Conservation (phyloP, 1,140 invertebrate genomes). For the Caligus rogercresseyi region DNA sequence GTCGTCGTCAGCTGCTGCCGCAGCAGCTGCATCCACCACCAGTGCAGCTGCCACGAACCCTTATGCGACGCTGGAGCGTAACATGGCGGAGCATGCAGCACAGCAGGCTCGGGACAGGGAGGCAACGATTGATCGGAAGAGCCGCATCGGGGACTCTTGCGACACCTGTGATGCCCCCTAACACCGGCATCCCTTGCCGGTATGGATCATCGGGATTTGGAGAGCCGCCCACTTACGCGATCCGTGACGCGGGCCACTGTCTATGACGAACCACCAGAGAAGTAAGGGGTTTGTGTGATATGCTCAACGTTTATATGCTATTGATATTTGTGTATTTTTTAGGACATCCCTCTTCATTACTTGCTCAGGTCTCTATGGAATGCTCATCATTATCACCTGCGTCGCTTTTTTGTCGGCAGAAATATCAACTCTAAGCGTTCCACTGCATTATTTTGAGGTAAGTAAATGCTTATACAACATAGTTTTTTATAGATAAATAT, state of each 20-base stretch:
- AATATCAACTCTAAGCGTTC: slow-evolving; percentile 73
- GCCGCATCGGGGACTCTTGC: slow-evolving; percentile 13
- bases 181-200: slow-evolving; percentile 16
- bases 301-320: not conserved
- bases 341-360: slow-evolving; percentile 85
- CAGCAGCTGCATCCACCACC: not conserved
- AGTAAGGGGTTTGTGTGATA: slow-evolving; percentile 1
- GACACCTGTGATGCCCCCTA: slow-evolving; percentile 16
- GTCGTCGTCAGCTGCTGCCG: no score
- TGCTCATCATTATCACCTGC: slow-evolving; percentile 72
- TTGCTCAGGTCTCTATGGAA: slow-evolving; percentile 81
- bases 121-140: not conserved
- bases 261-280: slow-evolving; percentile 21
- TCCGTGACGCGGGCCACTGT: slow-evolving; percentile 15
- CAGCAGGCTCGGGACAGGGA: not conserved
- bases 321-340: slow-evolving; percentile 28
- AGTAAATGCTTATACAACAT: slow-evolving; percentile 21
- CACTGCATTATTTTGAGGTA: slow-evolving; percentile 67
- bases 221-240: slow-evolving; percentile 15
- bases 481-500: not conserved
- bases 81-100: slow-evolving; percentile 11
- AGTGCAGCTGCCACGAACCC: not conserved
- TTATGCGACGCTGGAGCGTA: slow-evolving; percentile 11
- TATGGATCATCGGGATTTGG: slow-evolving; percentile 16
- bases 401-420: slow-evolving; percentile 79